phyloP scores from a whole-genome alignment of 2,797 vertebrate genomes.

The Channallabes apus region DNA sequence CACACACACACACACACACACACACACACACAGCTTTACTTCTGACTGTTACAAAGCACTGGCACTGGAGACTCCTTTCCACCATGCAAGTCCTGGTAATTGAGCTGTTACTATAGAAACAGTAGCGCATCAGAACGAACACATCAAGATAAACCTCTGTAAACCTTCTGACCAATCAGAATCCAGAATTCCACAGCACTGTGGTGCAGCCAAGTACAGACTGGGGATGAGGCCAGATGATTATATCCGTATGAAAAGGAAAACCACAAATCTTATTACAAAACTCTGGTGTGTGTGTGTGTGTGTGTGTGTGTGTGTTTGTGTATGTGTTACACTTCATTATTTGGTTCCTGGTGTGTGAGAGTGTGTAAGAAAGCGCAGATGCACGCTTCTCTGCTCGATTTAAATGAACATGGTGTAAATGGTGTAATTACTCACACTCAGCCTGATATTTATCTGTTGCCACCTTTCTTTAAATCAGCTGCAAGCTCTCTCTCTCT shows the following conservation, averaged over 20 bases:
- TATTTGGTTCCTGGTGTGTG: neutral
- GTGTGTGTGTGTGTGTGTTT: too few species aligned
- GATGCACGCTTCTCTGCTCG: neutral
- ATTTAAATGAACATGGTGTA: neutral
- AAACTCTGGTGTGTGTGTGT: too few species aligned
- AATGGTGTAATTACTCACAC: constrained; percentile 1
- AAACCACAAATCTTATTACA: too few species aligned
- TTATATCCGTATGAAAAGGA: neutral
- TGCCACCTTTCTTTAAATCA: neutral
- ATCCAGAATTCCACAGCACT: neutral
- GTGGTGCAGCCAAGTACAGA: neutral
- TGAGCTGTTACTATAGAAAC: neutral
- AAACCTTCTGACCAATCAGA: neutral
- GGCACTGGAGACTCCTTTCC: neutral
- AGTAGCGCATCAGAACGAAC: neutral
- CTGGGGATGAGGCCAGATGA: neutral
- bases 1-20: constrained; percentile 3
- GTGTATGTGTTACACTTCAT: neutral
- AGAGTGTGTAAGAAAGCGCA: neutral
- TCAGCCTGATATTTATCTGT: neutral
- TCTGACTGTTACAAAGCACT: neutral
- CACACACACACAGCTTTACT: too few species aligned
- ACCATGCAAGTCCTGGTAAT: neutral
- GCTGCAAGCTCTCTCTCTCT: neutral
- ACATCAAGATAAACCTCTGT: neutral